Evolutionary conservation across 1,140 invertebrate species (phyloP), one percentile per base, ranked within the genome.

Genomic region (Megathymus violae): DNA sequence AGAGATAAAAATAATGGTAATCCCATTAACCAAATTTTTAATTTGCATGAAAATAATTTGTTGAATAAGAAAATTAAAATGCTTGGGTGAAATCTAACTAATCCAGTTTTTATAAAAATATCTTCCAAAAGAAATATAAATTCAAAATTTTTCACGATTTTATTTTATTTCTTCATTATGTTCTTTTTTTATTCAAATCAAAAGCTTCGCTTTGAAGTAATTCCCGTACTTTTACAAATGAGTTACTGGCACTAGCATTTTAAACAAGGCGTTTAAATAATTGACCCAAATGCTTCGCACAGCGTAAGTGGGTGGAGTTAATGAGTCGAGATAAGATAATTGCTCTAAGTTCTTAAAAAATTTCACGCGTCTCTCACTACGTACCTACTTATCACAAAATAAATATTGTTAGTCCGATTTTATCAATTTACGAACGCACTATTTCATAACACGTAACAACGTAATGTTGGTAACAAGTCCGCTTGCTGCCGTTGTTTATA

Each of bases 281-380:
- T 14, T 74, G 66, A 71, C 73, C 73, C 69, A 74, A 80, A 78
- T 74, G 69, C 64, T 73, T 27, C 60, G 63, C 48, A 19, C 51
- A 54, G 41, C 62, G 62, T 69, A 73, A 79, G 69, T 87, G 74
- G 78, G 82, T 71, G 77, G 69, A 76, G 80, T 75, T 75, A 81
- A 84, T 79, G 73, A 75, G 71, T 63, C 51, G 41, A 87, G 79
- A 87, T 87, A 85, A 85, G 82, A 82, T 82, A 82, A 84, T 85
- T 79, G 72, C 59, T 80, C 63, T 67, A 72, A 69, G 79, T 82
- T 88, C 86, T 88, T 88, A 86, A 81, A 76, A 87, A 89, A 87
- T 86, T 88, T 88, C 67, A 82, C 76, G 75, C 74, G 61, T 78
- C 80, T 78, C 69, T 78, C 54, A 64, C 72, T 70, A 19, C 16